These are phyloP conservation scores for Macheiramphus alcinus DNA, from an alignment of 2,113 vertebrate genomes.

Conservation along the genomic window DNA sequence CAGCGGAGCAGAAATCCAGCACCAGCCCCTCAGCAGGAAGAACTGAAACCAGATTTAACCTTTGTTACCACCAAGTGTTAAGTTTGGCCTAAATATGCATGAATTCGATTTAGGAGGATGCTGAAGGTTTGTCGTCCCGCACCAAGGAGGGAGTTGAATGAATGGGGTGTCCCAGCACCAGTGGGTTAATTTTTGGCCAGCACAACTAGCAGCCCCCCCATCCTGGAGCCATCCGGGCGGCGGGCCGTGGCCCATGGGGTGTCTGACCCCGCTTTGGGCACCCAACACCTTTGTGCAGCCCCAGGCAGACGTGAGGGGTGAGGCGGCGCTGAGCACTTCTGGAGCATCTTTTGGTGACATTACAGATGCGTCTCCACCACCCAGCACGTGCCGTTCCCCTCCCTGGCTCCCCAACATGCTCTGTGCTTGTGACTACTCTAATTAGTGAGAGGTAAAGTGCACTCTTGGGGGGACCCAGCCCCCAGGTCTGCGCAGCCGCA, in stretches of 20 bases:
- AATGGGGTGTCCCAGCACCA: neutral
- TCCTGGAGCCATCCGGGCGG: neutral
- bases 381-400: too few species aligned
- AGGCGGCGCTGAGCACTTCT: neutral
- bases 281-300: too few species aligned
- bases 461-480: neutral
- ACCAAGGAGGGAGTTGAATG: neutral
- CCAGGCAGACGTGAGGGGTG: neutral
- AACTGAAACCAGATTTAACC: too few species aligned
- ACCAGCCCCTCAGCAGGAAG: neutral
- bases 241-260: fast-evolving
- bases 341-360: neutral
- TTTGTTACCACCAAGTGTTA: fast-evolving
- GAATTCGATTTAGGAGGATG: neutral
- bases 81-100: too few species aligned
- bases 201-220: fast-evolving
- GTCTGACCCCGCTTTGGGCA: neutral
- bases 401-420: neutral
- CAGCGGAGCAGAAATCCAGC: neutral
- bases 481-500: neutral
- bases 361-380: neutral
- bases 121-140: neutral
- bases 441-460: neutral
- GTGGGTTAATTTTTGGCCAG: neutral
- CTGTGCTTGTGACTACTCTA: neutral